Evolutionary conservation across 1,140 invertebrate genomes (phyloP).

Genomic region (Drosophila sechellia): DNA sequence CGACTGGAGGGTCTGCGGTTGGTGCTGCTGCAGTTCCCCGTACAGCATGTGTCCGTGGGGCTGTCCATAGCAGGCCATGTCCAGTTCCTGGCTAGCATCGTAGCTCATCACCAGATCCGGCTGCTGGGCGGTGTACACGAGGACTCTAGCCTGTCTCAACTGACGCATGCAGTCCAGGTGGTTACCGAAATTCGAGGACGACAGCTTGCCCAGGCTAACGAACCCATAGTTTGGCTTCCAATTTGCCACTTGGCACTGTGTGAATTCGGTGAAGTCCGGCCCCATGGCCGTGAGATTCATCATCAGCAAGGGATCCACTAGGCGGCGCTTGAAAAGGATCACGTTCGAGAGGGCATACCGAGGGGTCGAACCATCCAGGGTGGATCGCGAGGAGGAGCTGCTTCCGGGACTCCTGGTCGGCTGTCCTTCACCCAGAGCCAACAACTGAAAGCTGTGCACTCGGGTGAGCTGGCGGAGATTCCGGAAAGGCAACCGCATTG

Average conservation of each 20-base stretch:
- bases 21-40: constrained; percentile 67
- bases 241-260: constrained; percentile 77
- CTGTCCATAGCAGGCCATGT: constrained; percentile 68
- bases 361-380: constrained; percentile 52
- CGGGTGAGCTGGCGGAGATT: constrained; percentile 55
- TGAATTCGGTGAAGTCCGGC: constrained; percentile 79
- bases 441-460: constrained; percentile 67
- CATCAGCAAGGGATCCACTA: constrained; percentile 51
- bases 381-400: constrained; percentile 61
- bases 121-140: constrained; percentile 69
- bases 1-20: constrained; percentile 72
- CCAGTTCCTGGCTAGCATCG: constrained; percentile 68
- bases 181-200: constrained; percentile 55
- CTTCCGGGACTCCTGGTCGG: constrained; percentile 43
- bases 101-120: constrained; percentile 75
- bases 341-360: constrained; percentile 69
- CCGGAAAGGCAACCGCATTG: constrained; percentile 53
- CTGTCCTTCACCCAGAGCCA: constrained; percentile 68
- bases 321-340: constrained; percentile 67
- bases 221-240: constrained; percentile 81
- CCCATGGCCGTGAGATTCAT: constrained; percentile 79
- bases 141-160: constrained; percentile 56
- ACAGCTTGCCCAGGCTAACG: constrained; percentile 57
- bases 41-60: constrained; percentile 74
- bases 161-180: constrained; percentile 69